Base-by-base conservation (phyloP, 2,888 invertebrate species). In the Nebria salina region DNA sequence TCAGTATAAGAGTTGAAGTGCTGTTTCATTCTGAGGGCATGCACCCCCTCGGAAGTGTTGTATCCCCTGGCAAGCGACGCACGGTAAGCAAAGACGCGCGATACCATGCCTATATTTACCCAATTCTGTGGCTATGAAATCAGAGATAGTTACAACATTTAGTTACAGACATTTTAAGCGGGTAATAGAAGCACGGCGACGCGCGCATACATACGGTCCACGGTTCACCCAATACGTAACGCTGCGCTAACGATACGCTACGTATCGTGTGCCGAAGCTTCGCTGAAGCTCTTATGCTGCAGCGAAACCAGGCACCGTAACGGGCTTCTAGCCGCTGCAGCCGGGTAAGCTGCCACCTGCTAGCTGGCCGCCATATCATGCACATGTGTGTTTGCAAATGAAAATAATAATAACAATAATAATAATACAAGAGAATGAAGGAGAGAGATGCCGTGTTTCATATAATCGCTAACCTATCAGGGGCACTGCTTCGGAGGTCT, bases 401-500 rank as follows among this genome's bases (percentile, higher is more conserved):
- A 87, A 87, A 86, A 84, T 84, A 85, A 54, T 54, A 54, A 54
- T 84, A 85, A 54, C 3, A 54, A 54, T 1, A 43, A 43, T 43
- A 43, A 43, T 54, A 54, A 54, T 54, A 54, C 54, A 54, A 65
- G 41, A 81, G 34, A 76, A 70, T 70, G 76, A 80, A 80, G 68
- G 76, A 73, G 76, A 70, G 65, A 76, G 73, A 85, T 84, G 84
- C 85, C 85, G 85, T 84, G 54, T 70, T 75, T 68, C 73, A 72
- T 54, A 34, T 76, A 66, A 77, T 77, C 42, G 87, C 89, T 89
- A 89, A 97, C 98, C 99, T 96, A 99, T 97, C 90, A 98, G 94
- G 90, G 99, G 98, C 91, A 99, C 96, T 89, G 98, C 98, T 92
- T 98, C 98, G 90, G 98, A 98, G 91, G 98, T 98, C 93, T 97